Evolutionary conservation across 2,888 invertebrate species (phyloP), one percentile per base, ranked within the genome.

Genomic region (Plemyria rubiginata): DNA sequence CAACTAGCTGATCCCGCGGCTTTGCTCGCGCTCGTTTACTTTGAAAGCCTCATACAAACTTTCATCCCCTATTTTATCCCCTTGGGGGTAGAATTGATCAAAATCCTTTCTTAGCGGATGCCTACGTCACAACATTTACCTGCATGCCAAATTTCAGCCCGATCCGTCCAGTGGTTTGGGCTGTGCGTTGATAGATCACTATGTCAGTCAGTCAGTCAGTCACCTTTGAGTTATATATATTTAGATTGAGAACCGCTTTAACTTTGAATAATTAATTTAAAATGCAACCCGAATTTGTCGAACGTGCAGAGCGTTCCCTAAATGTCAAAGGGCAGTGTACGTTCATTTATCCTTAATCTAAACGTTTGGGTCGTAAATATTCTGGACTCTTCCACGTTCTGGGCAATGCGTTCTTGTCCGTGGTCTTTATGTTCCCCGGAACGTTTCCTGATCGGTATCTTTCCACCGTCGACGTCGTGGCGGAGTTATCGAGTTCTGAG

Each of bases 391-490:
- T 64, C 53, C 59, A 70, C 66, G 66, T 73, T 77, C 67, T 32
- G 60, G 57, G 70, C 75, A 74, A 79, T 71, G 72, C 57, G 63
- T 70, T 66, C 67, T 29, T 36, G 56, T 62, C 53, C 43, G 13
- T 12, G 16, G 43, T 32, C 36, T 46, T 81, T 78, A 77, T 75
- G 67, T 70, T 63, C 60, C 53, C 50, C 50, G 68, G 69, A 73
- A 72, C 72, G 70, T 78, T 79, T 77, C 75, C 76, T 59, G 75
- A 68, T 74, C 75, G 69, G 72, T 62, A 74, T 75, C 67, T 75
- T 71, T 76, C 75, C 68, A 72, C 68, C 72, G 68, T 68, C 48
- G 56, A 7, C 49, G 32, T 32, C 32, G 8, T 32, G 49, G 49
- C 13, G 13, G n/a, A 59, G 51, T 55, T 65, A 63, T 65, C 58